Evolutionary conservation across 2,888 invertebrate species (phyloP).

Genomic region (Eurytoma californica): DNA sequence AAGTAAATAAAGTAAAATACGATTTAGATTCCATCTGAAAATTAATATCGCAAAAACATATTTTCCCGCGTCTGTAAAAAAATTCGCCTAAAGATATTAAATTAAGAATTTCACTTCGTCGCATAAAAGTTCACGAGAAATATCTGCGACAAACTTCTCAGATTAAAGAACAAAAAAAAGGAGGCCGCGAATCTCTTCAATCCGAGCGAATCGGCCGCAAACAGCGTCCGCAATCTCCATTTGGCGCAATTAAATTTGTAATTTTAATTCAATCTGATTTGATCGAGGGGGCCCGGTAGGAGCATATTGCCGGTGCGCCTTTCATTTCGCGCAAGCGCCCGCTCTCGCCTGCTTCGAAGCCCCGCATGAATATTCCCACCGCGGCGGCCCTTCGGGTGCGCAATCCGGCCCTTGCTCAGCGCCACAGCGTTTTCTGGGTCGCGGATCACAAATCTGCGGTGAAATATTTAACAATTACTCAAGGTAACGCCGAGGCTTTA

Average conservation of each 20-base stretch:
- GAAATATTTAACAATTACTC: too few species aligned
- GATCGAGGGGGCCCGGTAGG: neutral
- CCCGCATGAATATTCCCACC: constrained; percentile 29
- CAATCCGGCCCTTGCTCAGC: neutral
- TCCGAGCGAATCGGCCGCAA: neutral
- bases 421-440: constrained; percentile 21
- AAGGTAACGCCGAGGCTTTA: too few species aligned
- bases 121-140: too few species aligned
- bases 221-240: neutral
- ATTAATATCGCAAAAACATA: too few species aligned
- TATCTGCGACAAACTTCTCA: too few species aligned
- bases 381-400: constrained; percentile 8
- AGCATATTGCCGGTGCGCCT: neutral
- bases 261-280: constrained; percentile 15
- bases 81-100: too few species aligned
- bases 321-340: neutral
- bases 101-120: too few species aligned
- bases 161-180: too few species aligned
- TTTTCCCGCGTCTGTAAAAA: too few species aligned
- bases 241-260: neutral
- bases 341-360: neutral
- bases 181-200: too few species aligned
- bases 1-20: too few species aligned
- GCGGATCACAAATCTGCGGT: constrained; percentile 2
- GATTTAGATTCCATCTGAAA: too few species aligned